Evolutionary conservation across 1,140 invertebrate species (phyloP), one percentile per base, ranked within the genome.

Genomic region (Conus betulinus): DNA sequence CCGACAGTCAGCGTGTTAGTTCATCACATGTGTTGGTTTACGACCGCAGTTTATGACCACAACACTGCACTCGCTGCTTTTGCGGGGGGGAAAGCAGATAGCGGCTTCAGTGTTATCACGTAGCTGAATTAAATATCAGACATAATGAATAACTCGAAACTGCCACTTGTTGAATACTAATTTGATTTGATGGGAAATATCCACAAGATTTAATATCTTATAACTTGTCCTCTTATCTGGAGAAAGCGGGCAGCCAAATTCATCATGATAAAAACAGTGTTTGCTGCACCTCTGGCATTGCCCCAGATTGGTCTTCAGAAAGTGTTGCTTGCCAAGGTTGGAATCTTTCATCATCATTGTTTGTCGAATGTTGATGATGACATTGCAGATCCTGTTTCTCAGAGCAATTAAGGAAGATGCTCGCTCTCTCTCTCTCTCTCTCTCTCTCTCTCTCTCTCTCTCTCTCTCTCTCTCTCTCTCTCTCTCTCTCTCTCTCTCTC

Each of bases 191-290:
- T 63, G 67, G 67, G 20, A 71, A 71, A 71, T 20, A n/a, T 23
- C 67, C 67, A 7, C 67, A 71, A 23, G 11, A 20, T 71, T 71
- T 71, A 71, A n/a, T 71, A 17, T 11, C 20, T 71, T 71, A 71
- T n/a, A 20, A 71, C 3, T 23, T 6, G 20, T 71, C 20, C 67
- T 13, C 67, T 20, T 20, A n/a, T 23, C 20, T 71, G 20, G 67
- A 71, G 17, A 20, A 71, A 71, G 20, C 11, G 20, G 8, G 67
- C 67, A 23, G 11, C 17, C 67, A 20, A 78, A 52, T 57, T 25
- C 85, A 87, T 5, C 23, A 87, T 87, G 85, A 87, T 87, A 78
- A 87, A 87, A 57, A 87, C 85, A n/a, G 85, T 87, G 74, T 87
- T 87, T 78, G 85, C 85, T 25, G 85, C 85, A 13, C 85, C 85